phyloP scores from a whole-genome alignment of 2,797 vertebrate species.

The Neomorphus geoffroyi region DNA sequence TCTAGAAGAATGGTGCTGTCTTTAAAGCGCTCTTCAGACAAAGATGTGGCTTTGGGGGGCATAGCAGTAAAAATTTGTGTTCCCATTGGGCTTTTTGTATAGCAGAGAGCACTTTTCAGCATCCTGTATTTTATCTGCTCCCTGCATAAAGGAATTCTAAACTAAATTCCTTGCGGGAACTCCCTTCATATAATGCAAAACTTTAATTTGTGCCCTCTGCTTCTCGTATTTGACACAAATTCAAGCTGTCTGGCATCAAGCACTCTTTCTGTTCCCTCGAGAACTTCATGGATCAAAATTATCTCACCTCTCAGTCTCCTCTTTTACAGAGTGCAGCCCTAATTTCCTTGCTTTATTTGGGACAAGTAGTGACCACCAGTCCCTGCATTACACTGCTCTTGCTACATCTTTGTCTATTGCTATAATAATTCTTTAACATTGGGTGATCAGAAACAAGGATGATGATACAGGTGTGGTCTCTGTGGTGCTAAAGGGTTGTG shows the following conservation, averaged over 20 bases:
- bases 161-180: constrained; percentile 4
- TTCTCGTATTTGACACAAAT: constrained; percentile 36
- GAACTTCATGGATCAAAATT: background rate
- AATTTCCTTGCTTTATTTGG: constrained; percentile 20
- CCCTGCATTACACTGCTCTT: background rate
- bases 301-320: background rate
- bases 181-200: constrained; percentile 23
- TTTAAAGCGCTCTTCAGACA: constrained; percentile 42
- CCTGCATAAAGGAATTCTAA: constrained; percentile 36
- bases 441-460: constrained; percentile 37
- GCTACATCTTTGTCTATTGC: background rate
- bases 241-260: background rate
- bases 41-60: constrained; percentile 36
- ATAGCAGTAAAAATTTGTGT: constrained; percentile 11
- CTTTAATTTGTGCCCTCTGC: constrained; percentile 39
- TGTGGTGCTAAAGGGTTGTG: background rate
- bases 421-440: constrained; percentile 16
- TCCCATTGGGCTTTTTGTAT: constrained; percentile 4
- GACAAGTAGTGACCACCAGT: background rate
- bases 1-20: background rate
- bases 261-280: constrained; percentile 24
- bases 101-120: constrained; percentile 36
- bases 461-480: constrained; percentile 8
- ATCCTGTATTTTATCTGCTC: constrained; percentile 32
- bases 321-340: background rate